Conservation (phyloP, 2,888 invertebrate species). For the Hololepta plana region DNA sequence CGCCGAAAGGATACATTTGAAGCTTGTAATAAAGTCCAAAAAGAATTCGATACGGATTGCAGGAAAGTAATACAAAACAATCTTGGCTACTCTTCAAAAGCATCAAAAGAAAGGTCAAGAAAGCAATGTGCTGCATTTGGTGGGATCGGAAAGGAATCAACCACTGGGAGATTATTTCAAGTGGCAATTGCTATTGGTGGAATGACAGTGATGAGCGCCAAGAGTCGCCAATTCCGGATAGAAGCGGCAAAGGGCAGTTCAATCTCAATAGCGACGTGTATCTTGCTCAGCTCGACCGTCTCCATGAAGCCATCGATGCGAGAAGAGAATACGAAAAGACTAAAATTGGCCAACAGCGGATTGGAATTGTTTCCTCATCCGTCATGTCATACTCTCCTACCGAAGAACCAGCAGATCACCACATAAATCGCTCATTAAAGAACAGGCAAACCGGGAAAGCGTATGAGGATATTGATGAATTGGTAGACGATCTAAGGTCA, state of each 20-base stretch:
- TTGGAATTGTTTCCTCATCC: slow-evolving; percentile 6
- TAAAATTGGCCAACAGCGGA: slow-evolving; percentile 7
- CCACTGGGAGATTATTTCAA: slow-evolving; percentile 4
- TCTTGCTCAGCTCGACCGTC: background rate
- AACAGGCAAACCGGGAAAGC: too few species aligned
- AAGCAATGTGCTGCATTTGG: slow-evolving; percentile 5
- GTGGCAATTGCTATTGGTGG: slow-evolving; percentile 5
- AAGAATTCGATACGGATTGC: too few species aligned
- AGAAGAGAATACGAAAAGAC: too few species aligned
- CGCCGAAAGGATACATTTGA: too few species aligned
- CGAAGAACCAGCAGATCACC: too few species aligned
- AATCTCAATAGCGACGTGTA: too few species aligned
- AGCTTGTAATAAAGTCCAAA: too few species aligned
- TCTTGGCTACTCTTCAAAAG: slow-evolving; percentile 7
- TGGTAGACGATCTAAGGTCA: too few species aligned
- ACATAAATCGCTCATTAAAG: too few species aligned
- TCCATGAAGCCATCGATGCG: background rate
- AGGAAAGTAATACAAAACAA: too few species aligned
- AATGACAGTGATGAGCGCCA: slow-evolving; percentile 5
- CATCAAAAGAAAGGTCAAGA: slow-evolving; percentile 6
- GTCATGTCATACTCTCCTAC: slow-evolving; percentile 4
- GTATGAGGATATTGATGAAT: too few species aligned
- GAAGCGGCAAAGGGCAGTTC: slow-evolving; percentile 1
- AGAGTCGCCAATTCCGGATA: slow-evolving; percentile 4
- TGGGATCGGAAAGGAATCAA: slow-evolving; percentile 5